Evolutionary conservation across 2,797 vertebrate species (phyloP).

Genomic region (Todus mexicanus): DNA sequence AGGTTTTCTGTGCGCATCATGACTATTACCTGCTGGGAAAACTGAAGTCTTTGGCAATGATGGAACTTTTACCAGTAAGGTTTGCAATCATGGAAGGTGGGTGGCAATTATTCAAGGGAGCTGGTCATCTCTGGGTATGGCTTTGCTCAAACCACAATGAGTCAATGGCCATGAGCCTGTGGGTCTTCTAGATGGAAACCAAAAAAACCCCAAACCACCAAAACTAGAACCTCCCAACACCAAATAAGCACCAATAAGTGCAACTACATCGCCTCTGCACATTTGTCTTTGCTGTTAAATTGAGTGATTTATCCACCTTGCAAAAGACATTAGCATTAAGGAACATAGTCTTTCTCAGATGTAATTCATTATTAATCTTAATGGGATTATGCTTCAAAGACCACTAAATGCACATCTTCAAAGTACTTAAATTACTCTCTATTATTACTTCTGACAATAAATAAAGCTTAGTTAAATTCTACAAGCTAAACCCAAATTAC

Average conservation of each 20-base stretch:
- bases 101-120: neutral
- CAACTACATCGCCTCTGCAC: neutral
- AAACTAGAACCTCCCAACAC: neutral
- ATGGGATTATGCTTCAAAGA: slow-evolving; percentile 68
- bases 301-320: slow-evolving; percentile 32
- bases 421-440: slow-evolving; percentile 53
- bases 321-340: slow-evolving; percentile 53
- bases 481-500: slow-evolving; percentile 29
- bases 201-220: neutral
- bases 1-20: neutral
- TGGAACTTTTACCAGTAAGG: neutral
- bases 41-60: neutral
- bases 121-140: neutral
- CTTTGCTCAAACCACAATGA: neutral
- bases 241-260: neutral
- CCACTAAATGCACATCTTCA: slow-evolving; percentile 55
- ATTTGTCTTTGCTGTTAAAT: slow-evolving; percentile 24
- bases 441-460: slow-evolving; percentile 65
- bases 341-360: slow-evolving; percentile 53
- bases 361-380: slow-evolving; percentile 65
- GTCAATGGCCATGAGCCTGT: neutral
- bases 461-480: slow-evolving; percentile 62
- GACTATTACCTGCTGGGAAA: neutral
- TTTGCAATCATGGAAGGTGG: neutral
- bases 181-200: neutral